phyloP scores from a whole-genome alignment of 2,113 vertebrate species.

The Elanoides forficatus region DNA sequence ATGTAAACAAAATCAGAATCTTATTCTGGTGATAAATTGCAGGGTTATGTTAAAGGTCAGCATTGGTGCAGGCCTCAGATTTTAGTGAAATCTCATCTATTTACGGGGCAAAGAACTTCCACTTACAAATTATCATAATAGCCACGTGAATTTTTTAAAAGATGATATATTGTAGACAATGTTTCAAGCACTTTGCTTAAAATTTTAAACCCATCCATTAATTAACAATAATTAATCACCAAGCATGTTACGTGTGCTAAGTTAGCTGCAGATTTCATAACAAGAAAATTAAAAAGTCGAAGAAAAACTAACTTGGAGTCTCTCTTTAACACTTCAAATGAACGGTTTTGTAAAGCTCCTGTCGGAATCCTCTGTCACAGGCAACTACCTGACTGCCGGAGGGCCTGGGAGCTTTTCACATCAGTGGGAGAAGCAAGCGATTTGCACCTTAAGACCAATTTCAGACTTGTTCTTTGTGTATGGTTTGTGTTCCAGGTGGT shows the following conservation, averaged over 20 bases:
- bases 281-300: not conserved
- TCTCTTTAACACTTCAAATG: not conserved
- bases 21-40: not conserved
- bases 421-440: not conserved
- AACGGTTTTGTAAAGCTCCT: not conserved
- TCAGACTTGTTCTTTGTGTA: not conserved
- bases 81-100: not conserved
- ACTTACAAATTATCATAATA: not conserved
- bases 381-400: not conserved
- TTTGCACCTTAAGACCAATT: not conserved
- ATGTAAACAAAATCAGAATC: not conserved
- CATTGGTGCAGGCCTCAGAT: not conserved
- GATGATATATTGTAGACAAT: not conserved
- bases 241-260: not conserved
- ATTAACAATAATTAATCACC: not conserved
- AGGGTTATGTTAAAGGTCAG: not conserved
- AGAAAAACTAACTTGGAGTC: not conserved
- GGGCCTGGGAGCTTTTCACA: not conserved
- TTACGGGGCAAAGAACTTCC: not conserved
- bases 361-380: not conserved
- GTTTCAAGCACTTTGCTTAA: not conserved
- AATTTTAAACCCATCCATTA: not conserved
- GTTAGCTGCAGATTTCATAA: not conserved
- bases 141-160: not conserved
- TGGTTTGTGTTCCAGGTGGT: conserved; percentile 10